Conservation (phyloP, 2,888 invertebrate genomes). For the Trichopoda pennipes region DNA sequence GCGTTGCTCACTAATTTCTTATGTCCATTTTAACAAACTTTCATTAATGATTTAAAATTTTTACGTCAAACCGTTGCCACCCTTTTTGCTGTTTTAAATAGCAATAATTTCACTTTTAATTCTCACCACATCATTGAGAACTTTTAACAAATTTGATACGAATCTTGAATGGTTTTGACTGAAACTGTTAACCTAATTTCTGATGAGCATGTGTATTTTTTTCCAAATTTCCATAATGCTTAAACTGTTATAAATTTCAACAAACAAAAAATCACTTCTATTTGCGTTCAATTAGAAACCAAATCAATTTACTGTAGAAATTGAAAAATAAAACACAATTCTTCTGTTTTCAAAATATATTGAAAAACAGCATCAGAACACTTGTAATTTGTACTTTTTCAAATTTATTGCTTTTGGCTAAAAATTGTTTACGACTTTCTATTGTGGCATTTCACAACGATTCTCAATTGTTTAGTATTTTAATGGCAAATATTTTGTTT, state of each 20-base stretch:
- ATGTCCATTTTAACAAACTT: background rate
- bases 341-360: background rate
- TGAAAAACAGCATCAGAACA: conserved; percentile 5
- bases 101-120: conserved; percentile 58
- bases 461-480: conserved; percentile 57
- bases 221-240: background rate
- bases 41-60: background rate
- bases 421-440: background rate
- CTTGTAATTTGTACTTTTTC: conserved; percentile 3
- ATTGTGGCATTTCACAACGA: conserved; percentile 12
- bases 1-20: background rate
- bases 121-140: conserved; percentile 48
- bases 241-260: background rate
- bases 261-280: background rate
- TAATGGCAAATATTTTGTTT: conserved; percentile 30
- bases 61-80: background rate
- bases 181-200: conserved; percentile 50
- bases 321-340: background rate
- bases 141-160: conserved; percentile 25
- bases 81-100: background rate
- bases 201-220: conserved; percentile 27
- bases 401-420: background rate
- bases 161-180: conserved; percentile 10
- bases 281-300: background rate
- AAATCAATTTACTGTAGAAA: background rate